Evolutionary conservation across 2,888 invertebrate species (phyloP), one percentile per base, ranked within the genome.

Genomic region (Antheraea yamamai): DNA sequence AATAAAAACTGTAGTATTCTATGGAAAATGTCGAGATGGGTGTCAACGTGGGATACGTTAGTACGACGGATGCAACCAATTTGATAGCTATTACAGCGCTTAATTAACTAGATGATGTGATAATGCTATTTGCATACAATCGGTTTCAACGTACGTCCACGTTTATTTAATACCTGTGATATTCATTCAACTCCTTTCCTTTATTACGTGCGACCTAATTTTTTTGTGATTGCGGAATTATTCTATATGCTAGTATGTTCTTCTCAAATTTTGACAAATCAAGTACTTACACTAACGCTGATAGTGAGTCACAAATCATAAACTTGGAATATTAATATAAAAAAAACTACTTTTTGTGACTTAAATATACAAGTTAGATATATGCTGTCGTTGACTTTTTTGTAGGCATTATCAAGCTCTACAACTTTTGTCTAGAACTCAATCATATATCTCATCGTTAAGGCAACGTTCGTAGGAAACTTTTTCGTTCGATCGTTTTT

Each of bases 61-160:
- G 23, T 75, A 81, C 81, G 81, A 82, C 91, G 93, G 93, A 93
- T 89, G 85, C 86, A 80, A 85, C 77, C 89, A 82, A 92, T 93
- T 93, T 90, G 84, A 85, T 81, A 85, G 87, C 84, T 88, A 90
- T 91, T 91, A 89, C 83, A 76, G 78, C 78, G 78, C 72, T 82
- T 84, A 91, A 92, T 92, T 91, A 92, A 91, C 88, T 82, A 82
- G 91, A 92, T 91, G 84, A 86, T 88, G 80, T 85, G 91, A 92
- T 92, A 89, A 82, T 78, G 39, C 68, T 68, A 93, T 93, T 93
- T 88, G 89, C 93, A 93, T 93, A 92, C 89, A 93, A 93, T 93
- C 82, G 72, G 26, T 39, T 68, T 20, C 35, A 39, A 30, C 26
- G 26, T 23, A 52, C 26, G 81, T 80, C 12, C 81, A 78, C 77